phyloP scores from a whole-genome alignment of 2,888 invertebrate species.

The Dryobotodes eremita region DNA sequence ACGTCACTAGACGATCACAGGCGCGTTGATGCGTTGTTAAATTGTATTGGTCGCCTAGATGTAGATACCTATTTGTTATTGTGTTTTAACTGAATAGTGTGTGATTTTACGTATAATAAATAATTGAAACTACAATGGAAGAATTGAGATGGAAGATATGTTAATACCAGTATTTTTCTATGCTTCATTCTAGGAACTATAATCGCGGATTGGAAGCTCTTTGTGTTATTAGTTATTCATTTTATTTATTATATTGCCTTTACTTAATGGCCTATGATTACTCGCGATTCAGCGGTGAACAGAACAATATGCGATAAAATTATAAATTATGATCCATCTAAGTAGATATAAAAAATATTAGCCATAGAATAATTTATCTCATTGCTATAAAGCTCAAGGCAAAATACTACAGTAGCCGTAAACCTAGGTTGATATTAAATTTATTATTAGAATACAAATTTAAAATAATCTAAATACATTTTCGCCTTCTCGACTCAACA shows the following conservation, averaged over 20 bases:
- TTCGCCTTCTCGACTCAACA: slow-evolving; percentile 39
- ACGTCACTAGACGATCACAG: background rate
- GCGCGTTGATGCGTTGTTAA: background rate
- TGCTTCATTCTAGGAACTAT: slow-evolving; percentile 21
- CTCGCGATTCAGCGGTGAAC: background rate
- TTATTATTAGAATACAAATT: background rate
- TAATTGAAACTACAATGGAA: slow-evolving; percentile 18
- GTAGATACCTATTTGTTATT: too few relatives aligned
- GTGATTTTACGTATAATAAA: background rate
- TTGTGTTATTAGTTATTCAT: slow-evolving; percentile 5
- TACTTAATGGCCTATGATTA: background rate
- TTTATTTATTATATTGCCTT: background rate
- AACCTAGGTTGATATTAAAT: background rate
- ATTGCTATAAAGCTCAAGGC: background rate
- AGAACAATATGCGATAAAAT: background rate
- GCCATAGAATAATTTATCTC: background rate
- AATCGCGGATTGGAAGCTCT: slow-evolving; percentile 28
- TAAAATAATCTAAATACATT: slow-evolving; percentile 28
- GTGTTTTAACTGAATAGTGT: background rate
- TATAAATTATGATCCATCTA: background rate
- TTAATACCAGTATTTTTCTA: background rate
- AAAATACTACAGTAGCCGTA: slow-evolving; percentile 9
- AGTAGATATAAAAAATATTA: background rate
- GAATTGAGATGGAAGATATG: slow-evolving; percentile 15
- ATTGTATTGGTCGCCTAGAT: background rate